These are phyloP conservation scores for Horisme vitalbata DNA, from an alignment of 2,888 invertebrate genomes.

Conservation along the genomic window DNA sequence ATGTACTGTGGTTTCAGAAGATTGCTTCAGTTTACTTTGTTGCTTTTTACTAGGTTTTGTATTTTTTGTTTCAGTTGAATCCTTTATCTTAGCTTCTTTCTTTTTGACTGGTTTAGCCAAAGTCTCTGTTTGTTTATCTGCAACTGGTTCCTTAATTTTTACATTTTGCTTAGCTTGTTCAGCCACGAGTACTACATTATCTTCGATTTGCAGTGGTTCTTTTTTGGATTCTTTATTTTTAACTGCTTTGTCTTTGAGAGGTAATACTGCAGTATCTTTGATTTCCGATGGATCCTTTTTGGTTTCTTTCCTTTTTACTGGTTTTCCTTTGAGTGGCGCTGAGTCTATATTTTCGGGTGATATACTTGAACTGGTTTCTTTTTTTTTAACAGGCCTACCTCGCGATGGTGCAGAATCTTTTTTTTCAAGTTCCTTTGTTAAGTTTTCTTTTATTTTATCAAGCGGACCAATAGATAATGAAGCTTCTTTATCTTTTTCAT, in stretches of 20 bases:
- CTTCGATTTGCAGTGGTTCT: conserved; percentile 17
- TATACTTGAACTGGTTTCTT: conserved; percentile 22
- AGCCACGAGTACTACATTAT: background rate
- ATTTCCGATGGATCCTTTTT: conserved; percentile 5
- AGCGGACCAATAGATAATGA: conserved; percentile 17
- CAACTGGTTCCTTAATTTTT: conserved; percentile 2
- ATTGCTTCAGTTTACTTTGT: conserved; percentile 1
- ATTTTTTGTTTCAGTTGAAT: conserved; percentile 18
- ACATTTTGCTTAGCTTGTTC: too few relatives aligned
- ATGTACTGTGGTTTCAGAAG: background rate
- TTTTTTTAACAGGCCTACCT: conserved; percentile 11
- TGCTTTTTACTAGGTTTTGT: conserved; percentile 8
- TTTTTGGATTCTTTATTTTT: conserved; percentile 12
- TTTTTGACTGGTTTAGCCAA: background rate
- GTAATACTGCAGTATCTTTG: background rate
- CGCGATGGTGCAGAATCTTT: background rate
- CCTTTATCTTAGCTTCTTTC: conserved; percentile 27
- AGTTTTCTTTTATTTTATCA: conserved; percentile 2
- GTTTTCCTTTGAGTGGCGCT: conserved; percentile 7
- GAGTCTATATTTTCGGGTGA: conserved; percentile 31
- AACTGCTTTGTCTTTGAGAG: conserved; percentile 1
- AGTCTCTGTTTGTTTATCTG: background rate
- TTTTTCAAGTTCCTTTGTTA: conserved; percentile 5
- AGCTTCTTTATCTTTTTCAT: conserved; percentile 1
- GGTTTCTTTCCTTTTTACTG: conserved; percentile 17